Base-by-base conservation (phyloP, 2,113 vertebrate species). In the Atrichornis clamosus region DNA sequence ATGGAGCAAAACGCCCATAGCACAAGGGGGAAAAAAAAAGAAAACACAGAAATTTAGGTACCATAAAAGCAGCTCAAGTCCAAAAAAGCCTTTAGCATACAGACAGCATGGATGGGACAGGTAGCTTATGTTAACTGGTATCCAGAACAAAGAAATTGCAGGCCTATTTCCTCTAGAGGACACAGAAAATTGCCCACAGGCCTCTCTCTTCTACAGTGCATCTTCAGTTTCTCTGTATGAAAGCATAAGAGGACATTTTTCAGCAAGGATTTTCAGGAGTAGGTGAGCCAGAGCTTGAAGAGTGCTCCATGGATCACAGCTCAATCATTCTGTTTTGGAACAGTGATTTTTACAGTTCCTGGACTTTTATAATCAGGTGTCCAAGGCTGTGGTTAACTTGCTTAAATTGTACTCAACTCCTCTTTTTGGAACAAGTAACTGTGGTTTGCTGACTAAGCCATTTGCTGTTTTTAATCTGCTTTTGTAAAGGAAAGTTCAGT, bases 391-490 rank as follows among this genome's bases (percentile, higher is more conserved):
- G 63, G 91, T 95, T 95, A 81, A 41, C n/a, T 84, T 70, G 28
- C 87, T 79, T 92, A 86, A 94, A 91, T 87, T 59, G 39, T 93
- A 52, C 74, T 79, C 6, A 3, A 27, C 35, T 87, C 42, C 67
- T 79, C 56, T 96, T 91, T 64, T 55, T 86, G 84, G 75, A 94
- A 32, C 16, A 74, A 82, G 56, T 47, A 88, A 67, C 81, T 87
- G 67, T 95, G 81, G 87, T 95, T 97, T 96, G 68, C 95, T 96
- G 93, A 94, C 94, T 93, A 78, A 96, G 83, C 60, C 13, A 1
- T 87, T 87, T 79, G 28, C 78, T 84, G 44, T 3, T 96, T 93
- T 86, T 78, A 92, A 79, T 93, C 70, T 89, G 64, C 60, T 93
- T 80, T 94, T 76, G 63, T 89, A 90, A 93, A 89, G 83, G 65